Base-by-base conservation (phyloP, 2,113 vertebrate species). In the Mustela nigripes region DNA sequence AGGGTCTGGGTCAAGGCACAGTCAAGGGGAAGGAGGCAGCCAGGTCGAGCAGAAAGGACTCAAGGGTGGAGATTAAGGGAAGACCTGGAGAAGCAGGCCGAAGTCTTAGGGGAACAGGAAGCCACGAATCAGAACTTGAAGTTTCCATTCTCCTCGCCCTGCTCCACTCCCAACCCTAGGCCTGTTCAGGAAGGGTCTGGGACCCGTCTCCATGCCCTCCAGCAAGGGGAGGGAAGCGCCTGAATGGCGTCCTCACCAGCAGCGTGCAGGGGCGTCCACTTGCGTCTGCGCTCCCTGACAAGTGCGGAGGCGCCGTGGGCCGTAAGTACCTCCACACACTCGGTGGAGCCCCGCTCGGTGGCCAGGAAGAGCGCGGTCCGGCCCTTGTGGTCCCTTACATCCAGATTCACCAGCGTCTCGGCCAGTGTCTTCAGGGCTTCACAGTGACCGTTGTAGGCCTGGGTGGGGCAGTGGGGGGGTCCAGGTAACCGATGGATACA, bases 381-480 rank as follows among this genome's bases (percentile, higher is more conserved):
- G 45, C 99, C 99, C 39, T 98, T 98, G 84, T 98, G 97, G 98
- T 99, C 99, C 95, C 99, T 99, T 92, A 99, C 99, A 4, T 99
- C 99, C 97, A 99, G 99, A 98, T 99, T 99, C 98, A 99, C 99
- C 91, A 99, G 98, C n/a, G 99, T 99, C 98, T 99, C 99, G 0
- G 99, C 99, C 91, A 99, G 99, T 24, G 99, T 99, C 97, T 99
- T 98, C 63, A 99, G 99, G n/a, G 99, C 99, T 98, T 99, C 99
- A 98, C 99, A 99, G 99, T 99, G 99, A 98, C 99, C 99, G 16
- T 99, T 99, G 98, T 99, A 99, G 78, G 99, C 99, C 99, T 99
- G 97, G 0, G 19, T 18, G 58, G 26, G 26, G 62, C 11, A 5
- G 86, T 83, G 10, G 11, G 82, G 11, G 15, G 56, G 19, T 53